These are phyloP conservation scores for Glyphotaelius pellucidus DNA, from an alignment of 2,888 invertebrate species.

Conservation along the genomic window DNA sequence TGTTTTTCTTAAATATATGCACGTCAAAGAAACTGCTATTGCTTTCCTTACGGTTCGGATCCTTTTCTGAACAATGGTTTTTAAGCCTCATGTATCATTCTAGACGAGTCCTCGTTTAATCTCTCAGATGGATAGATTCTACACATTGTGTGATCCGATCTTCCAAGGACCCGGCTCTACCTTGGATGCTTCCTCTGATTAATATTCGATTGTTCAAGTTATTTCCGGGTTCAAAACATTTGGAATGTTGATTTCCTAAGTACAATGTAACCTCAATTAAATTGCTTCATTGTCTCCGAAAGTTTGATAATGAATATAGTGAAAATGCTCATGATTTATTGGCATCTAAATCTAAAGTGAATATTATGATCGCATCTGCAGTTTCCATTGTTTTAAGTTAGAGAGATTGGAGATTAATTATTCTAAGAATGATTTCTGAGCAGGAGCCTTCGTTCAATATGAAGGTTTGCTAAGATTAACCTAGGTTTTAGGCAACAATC, in stretches of 20 bases:
- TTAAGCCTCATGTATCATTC: background rate
- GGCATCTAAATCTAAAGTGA: background rate
- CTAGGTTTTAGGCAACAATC: background rate
- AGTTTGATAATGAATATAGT: constrained; percentile 1
- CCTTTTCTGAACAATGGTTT: background rate
- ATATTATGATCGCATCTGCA: background rate
- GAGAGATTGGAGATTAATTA: background rate
- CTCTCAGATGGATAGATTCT: background rate
- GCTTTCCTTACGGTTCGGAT: background rate
- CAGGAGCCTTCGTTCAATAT: background rate
- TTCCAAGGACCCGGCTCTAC: constrained; percentile 38
- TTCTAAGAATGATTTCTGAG: background rate
- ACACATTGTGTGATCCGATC: constrained; percentile 18
- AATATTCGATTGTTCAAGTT: constrained; percentile 54
- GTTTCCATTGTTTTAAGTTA: constrained; percentile 6
- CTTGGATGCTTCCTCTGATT: constrained; percentile 61
- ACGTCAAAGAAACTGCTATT: no score
- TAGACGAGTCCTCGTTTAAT: constrained; percentile 20
- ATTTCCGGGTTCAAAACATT: constrained; percentile 60
- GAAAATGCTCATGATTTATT: constrained; percentile 7
- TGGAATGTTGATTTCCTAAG: constrained; percentile 33
- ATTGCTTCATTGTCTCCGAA: constrained; percentile 56
- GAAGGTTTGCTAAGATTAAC: background rate
- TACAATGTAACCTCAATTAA: constrained; percentile 42
- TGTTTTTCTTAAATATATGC: no score